phyloP scores from a whole-genome alignment of 1,140 invertebrate genomes.

The Drosophila dunni region DNA sequence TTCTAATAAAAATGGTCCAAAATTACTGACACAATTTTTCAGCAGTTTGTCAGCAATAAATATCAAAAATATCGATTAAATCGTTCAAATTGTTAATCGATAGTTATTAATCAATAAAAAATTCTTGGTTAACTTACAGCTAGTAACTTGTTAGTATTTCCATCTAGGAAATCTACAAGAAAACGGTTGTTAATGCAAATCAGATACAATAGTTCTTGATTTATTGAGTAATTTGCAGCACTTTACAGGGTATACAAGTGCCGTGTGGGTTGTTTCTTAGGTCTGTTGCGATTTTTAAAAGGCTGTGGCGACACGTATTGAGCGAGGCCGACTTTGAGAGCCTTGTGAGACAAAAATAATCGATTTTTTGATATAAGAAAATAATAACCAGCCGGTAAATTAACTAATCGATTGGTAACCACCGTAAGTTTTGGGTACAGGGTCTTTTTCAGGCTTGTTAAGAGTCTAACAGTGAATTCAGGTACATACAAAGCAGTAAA shows the following conservation, averaged over 20 bases:
- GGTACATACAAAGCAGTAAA: not conserved
- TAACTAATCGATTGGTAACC: no score
- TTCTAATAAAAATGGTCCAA: no score
- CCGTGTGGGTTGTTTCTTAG: slow-evolving; percentile 3
- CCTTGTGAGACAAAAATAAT: no score
- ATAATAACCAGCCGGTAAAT: no score
- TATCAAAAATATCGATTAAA: not conserved
- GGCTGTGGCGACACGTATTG: slow-evolving; percentile 8
- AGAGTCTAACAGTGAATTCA: slow-evolving; percentile 25
- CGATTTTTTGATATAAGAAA: no score
- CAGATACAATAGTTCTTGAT: not conserved
- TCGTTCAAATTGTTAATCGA: not conserved
- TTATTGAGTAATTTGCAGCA: not conserved
- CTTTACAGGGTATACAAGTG: slow-evolving; percentile 7
- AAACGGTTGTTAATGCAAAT: not conserved
- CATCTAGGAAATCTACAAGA: not conserved
- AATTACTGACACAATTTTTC: no score
- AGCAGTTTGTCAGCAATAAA: no score
- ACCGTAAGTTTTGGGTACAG: no score
- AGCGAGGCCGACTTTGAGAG: no score
- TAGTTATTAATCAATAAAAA: not conserved
- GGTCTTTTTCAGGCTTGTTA: slow-evolving; percentile 8
- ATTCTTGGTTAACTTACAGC: no score
- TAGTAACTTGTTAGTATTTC: not conserved
- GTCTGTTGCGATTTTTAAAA: slow-evolving; percentile 4